phyloP scores from a whole-genome alignment of 37 sponge, comb jelly and placozoan species.

The Ephydatia muelleri region DNA sequence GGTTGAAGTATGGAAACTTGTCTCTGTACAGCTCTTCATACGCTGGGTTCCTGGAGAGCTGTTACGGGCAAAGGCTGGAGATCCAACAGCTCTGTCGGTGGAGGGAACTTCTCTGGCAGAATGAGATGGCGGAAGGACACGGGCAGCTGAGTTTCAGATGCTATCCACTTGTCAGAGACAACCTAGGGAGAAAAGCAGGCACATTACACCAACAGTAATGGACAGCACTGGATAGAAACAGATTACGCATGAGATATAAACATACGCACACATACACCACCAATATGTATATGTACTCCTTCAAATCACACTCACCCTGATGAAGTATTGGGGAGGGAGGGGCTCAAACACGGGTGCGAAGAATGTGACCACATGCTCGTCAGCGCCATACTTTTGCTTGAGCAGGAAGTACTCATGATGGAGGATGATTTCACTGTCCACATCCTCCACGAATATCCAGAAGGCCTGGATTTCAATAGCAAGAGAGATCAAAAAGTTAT shows the following conservation, averaged over 20 bases:
- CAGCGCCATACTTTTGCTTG: conserved; percentile 88
- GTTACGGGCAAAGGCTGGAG: conserved; percentile 97
- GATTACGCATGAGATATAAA: not conserved
- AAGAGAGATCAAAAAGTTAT: conserved; percentile 43
- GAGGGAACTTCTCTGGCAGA: conserved; percentile 97
- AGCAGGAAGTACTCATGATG: conserved; percentile 97
- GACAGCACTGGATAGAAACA: conserved; percentile 51
- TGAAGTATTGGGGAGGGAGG: conserved; percentile 99
- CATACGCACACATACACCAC: not conserved
- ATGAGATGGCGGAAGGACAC: conserved; percentile 98
- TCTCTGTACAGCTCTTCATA: conserved; percentile 89
- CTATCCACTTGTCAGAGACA: conserved; percentile 68
- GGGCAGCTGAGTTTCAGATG: conserved; percentile 92
- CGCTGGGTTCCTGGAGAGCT: conserved; percentile 81
- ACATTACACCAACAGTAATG: conserved; percentile 21
- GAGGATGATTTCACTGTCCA: conserved; percentile 92
- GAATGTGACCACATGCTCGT: conserved; percentile 92
- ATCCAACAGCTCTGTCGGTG: conserved; percentile 97
- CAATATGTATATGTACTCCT: not conserved
- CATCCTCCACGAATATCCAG: conserved; percentile 99
- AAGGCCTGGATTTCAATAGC: conserved; percentile 83
- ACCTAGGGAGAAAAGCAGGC: not conserved
- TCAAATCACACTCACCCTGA: conserved; percentile 28
- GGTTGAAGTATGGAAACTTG: conserved; percentile 92
- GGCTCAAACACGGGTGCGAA: conserved; percentile 99